Evolutionary conservation across 2,888 invertebrate genomes (phyloP).

Genomic region (Aradus depressus): DNA sequence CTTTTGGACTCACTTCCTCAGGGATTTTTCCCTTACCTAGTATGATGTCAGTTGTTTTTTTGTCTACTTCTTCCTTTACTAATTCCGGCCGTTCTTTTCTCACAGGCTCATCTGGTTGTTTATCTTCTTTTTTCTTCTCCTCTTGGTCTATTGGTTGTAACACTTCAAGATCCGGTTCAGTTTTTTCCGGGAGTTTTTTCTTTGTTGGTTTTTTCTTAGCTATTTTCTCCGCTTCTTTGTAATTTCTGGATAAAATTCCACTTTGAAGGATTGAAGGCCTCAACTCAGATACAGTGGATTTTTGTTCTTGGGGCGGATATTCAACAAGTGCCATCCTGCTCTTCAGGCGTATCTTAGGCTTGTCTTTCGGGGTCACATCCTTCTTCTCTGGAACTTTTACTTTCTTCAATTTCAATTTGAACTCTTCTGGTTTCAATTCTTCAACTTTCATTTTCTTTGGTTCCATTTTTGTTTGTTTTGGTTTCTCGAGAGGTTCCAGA

Average conservation of each 20-base stretch:
- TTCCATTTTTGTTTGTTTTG: conserved; percentile 24
- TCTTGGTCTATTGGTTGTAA: too few relatives aligned
- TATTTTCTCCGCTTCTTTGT: conserved; percentile 41
- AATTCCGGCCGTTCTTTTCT: conserved; percentile 12
- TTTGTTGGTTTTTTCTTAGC: conserved; percentile 39
- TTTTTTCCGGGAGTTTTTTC: conserved; percentile 37
- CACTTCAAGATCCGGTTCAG: conserved; percentile 38
- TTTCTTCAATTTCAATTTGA: conserved; percentile 30
- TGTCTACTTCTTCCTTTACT: conserved; percentile 24
- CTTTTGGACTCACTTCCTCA: conserved; percentile 34
- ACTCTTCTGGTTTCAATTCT: conserved; percentile 27
- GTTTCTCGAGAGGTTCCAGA: conserved; percentile 5
- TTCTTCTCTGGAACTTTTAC: conserved; percentile 29
- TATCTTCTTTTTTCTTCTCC: conserved; percentile 35
- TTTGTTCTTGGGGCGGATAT: conserved; percentile 30
- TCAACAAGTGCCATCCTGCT: conserved; percentile 28
- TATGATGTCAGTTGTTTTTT: conserved; percentile 30
- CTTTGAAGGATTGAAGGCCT: conserved; percentile 33
- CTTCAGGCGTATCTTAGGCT: conserved; percentile 24
- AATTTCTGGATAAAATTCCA: conserved; percentile 41
- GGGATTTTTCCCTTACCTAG: conserved; percentile 33
- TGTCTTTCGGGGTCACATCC: conserved; percentile 23
- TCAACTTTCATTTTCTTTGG: conserved; percentile 28
- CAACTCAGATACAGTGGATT: conserved; percentile 27
- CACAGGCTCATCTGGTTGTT: conserved; percentile 30